Base-by-base conservation (phyloP, 1,140 invertebrate species). In the Brachionus asplanchnoidis region DNA sequence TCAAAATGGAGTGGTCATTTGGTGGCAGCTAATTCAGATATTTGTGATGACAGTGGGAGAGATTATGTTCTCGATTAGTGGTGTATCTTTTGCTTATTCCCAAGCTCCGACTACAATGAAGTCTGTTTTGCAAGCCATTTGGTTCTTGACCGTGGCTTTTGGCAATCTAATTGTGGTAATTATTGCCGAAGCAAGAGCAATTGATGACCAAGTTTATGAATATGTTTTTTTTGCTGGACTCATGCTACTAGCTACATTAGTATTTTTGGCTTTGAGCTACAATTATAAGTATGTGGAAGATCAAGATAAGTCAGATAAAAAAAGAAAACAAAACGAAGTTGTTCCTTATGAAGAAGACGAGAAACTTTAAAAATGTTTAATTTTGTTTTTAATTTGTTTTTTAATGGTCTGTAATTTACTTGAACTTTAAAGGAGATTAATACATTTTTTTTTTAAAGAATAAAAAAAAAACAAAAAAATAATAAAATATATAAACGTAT, bases 111-210 rank as follows among this genome's bases (percentile, higher is more conserved):
- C 90, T n/a, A 94, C 93, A 85, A 97, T 98, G 95, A 97, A 96
- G 88, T 95, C 95, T 0, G 92, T 98, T 0, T 88, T 99, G 28
- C 94, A 95, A 88, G 95, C 96, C 5, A 92, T 92, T 2, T 98
- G 95, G 94, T 90, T 97, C 32, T 88, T 98, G 0, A 96, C 95
- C 0, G 94, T 94, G 7, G 95, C 96, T 0, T 92, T 96, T 87
- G 97, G 97, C 23, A 97, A 98, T 89, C 88, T 97, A 5, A 92
- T 98, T 77, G 94, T 95, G 7, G 93, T 97, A 2, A 92, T 97
- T 26, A 92, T 98, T 44, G 93, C 95, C 7, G 93, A 94, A 89
- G 89, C 92, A 6, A 36, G 85, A 9, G 73, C 87, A 14, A 86
- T 89, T 56, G 86, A 86, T 11, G 86, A 84, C 44, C 88, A 88